Conservation (phyloP, 53 echinoderm and acorn worm genomes). For the Echinarachnius parma region DNA sequence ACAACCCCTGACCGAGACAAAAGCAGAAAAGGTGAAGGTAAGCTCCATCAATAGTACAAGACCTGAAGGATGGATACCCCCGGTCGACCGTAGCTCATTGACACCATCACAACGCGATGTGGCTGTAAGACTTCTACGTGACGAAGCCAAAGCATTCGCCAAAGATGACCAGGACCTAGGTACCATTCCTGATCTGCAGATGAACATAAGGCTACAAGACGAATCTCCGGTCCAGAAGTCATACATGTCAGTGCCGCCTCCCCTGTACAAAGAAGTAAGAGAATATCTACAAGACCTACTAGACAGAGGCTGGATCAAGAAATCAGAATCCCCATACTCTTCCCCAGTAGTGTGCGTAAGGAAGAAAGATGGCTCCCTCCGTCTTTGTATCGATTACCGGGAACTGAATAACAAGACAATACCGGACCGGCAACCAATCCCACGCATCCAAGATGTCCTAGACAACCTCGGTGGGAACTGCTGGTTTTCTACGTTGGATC, state of each 20-base stretch:
- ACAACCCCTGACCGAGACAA: background rate
- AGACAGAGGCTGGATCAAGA: conserved; percentile 54
- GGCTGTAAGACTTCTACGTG: conserved; percentile 22
- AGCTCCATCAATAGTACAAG: background rate
- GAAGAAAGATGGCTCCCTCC: conserved; percentile 67
- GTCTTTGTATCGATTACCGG: conserved; percentile 66
- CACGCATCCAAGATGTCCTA: conserved; percentile 62
- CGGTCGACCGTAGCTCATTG: conserved; percentile 37
- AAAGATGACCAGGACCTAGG: conserved; percentile 48
- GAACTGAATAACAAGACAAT: conserved; percentile 63
- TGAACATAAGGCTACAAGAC: conserved; percentile 46
- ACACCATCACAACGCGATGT: background rate
- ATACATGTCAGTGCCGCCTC: conserved; percentile 48
- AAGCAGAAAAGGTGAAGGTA: background rate
- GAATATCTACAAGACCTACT: conserved; percentile 55
- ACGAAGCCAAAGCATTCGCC: conserved; percentile 43
- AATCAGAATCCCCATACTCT: conserved; percentile 60
- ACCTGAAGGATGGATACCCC: background rate
- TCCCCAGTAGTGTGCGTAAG: conserved; percentile 78
- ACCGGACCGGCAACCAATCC: conserved; percentile 75
- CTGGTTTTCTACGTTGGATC: conserved; percentile 67
- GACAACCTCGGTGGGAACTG: conserved; percentile 60
- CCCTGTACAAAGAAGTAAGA: conserved; percentile 41
- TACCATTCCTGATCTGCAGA: conserved; percentile 28
- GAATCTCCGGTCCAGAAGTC: conserved; percentile 56